Evolutionary conservation across 2,113 vertebrate species (phyloP).

Genomic region (Myotis yumanensis): DNA sequence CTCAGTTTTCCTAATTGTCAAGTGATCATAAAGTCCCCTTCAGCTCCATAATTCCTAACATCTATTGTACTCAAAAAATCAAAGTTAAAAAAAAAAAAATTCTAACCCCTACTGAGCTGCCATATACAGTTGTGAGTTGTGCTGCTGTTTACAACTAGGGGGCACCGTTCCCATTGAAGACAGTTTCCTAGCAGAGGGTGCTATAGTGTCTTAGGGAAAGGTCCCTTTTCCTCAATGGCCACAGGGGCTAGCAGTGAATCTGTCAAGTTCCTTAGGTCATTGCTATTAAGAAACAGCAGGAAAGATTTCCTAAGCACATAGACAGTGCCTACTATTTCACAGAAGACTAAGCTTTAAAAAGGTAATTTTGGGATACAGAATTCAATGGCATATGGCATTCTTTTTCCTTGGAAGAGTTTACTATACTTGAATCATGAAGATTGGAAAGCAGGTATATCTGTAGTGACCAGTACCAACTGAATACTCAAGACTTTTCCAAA

Average conservation of each 20-base stretch:
- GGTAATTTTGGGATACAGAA: background rate
- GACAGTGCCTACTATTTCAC: background rate
- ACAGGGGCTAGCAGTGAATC: background rate
- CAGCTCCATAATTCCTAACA: background rate
- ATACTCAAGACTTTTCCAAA: background rate
- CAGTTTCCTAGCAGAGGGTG: background rate
- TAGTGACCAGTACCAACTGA: background rate
- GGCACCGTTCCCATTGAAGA: background rate
- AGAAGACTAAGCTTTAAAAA: conserved; percentile 1
- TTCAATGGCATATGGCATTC: background rate
- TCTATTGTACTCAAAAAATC: background rate
- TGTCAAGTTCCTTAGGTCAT: background rate
- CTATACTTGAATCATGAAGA: background rate
- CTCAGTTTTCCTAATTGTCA: background rate
- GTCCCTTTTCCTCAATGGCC: background rate
- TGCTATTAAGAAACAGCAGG: background rate
- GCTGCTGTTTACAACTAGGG: background rate
- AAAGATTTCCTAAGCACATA: background rate
- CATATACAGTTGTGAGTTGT: background rate
- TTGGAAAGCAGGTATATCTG: background rate
- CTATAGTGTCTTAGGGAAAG: background rate
- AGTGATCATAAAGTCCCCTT: background rate
- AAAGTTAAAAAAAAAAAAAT: conserved; percentile 18
- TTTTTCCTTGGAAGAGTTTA: background rate
- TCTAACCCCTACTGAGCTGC: background rate